These are phyloP conservation scores for Mionectes macconnelli DNA, from an alignment of 2,113 vertebrate species.

Conservation along the genomic window DNA sequence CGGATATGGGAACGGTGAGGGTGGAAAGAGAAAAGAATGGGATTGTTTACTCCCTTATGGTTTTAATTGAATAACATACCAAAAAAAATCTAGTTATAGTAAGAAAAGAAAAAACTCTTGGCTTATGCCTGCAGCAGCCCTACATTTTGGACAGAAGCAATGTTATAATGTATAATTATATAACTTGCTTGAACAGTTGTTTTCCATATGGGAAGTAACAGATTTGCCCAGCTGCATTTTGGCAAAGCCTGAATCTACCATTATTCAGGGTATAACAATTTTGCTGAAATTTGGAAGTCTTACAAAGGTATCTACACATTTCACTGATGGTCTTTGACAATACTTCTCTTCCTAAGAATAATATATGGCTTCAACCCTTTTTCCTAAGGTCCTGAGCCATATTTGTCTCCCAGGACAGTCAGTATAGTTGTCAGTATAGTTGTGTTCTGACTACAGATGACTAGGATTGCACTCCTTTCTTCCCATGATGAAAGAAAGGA, in stretches of 20 bases:
- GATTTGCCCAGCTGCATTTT: conserved; percentile 66
- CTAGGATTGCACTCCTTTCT: not conserved
- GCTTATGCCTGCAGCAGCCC: conserved; percentile 14
- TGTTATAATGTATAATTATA: conserved; percentile 59
- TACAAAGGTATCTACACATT: conserved; percentile 44
- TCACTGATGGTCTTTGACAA: conserved; percentile 26
- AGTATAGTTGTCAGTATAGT: not conserved
- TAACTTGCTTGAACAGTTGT: conserved; percentile 69
- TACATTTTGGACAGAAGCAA: conserved; percentile 63
- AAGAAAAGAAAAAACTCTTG: conserved; percentile 45
- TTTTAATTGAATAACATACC: conserved; percentile 31
- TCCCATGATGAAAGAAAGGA: not conserved
- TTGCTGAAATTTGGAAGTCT: conserved; percentile 60
- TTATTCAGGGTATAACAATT: conserved; percentile 54
- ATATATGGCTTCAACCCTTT: not conserved
- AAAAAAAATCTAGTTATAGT: not conserved
- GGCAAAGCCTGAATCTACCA: conserved; percentile 52
- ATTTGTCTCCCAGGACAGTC: not conserved
- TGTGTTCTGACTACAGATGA: not conserved
- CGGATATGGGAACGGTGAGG: not conserved
- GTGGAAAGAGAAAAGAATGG: not conserved
- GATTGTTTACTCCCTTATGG: conserved; percentile 17
- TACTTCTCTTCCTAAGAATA: conserved; percentile 20
- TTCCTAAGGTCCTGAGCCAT: not conserved
- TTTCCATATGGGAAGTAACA: conserved; percentile 73